A percentile compares a stretch with the other conserved stretches of the same genome.
Evolutionary conservation across 2,888 invertebrate species (phyloP).

Genomic region (Ectemnius continuus): DNA sequence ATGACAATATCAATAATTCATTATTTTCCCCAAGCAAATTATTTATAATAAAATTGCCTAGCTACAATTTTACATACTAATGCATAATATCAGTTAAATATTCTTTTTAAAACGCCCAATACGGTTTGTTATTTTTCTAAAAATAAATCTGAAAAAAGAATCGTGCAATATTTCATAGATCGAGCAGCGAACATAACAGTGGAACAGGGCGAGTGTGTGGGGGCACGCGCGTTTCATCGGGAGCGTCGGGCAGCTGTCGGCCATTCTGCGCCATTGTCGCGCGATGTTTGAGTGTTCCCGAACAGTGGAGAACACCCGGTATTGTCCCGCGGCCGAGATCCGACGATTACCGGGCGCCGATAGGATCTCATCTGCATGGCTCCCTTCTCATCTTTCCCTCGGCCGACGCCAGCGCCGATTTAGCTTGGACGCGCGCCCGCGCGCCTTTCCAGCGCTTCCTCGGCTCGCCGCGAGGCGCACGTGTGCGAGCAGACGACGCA

Average conservation of each 20-base stretch:
- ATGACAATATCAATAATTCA: too few species aligned
- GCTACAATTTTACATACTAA: too few species aligned
- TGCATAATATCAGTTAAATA: too few species aligned
- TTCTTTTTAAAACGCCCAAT: too few species aligned
- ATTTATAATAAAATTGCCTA: too few species aligned
- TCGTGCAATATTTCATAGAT: constrained; percentile 5
- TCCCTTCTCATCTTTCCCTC: constrained; percentile 39
- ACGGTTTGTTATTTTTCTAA: too few species aligned
- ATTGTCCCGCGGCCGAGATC: constrained; percentile 75
- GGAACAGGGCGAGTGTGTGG: too few species aligned
- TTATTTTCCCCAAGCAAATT: too few species aligned
- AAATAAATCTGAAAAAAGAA: background rate
- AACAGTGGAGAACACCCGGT: constrained; percentile 74
- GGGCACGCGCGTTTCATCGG: constrained; percentile 17
- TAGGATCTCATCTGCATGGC: constrained; percentile 77
- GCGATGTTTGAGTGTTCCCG: constrained; percentile 76
- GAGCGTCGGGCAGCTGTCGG: constrained; percentile 76
- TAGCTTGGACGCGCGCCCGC: constrained; percentile 2
- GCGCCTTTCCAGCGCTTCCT: background rate
- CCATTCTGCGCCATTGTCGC: constrained; percentile 74
- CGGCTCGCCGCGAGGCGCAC: constrained; percentile 23
- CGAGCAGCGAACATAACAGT: too few species aligned
- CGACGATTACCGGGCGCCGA: constrained; percentile 73
- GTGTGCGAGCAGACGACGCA: too few species aligned
- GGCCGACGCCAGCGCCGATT: background rate